Conservation (phyloP, 2,113 vertebrate species). For the Crypturellus undulatus region DNA sequence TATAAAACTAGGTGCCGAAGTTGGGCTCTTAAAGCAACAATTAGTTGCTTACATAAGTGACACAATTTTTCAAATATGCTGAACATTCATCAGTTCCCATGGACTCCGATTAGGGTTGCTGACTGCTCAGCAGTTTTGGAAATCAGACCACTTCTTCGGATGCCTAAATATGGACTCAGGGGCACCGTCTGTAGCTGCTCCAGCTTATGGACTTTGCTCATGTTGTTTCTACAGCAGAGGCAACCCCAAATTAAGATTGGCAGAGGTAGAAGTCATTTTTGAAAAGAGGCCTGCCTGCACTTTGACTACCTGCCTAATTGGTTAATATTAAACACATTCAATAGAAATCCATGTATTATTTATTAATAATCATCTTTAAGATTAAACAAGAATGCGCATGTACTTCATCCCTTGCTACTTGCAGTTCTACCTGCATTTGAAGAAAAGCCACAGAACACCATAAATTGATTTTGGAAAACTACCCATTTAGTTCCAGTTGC, state of each 20-base stretch:
- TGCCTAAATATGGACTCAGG: slow-evolving; percentile 8
- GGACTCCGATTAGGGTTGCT: slow-evolving; percentile 39
- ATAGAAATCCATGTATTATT: neutral
- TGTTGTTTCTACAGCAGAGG: neutral
- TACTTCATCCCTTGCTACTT: neutral
- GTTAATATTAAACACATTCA: neutral
- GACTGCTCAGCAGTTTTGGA: slow-evolving; percentile 43
- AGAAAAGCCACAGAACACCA: neutral
- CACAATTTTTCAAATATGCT: slow-evolving; percentile 41
- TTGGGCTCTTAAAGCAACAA: neutral
- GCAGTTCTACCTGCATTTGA: neutral
- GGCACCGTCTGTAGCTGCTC: neutral
- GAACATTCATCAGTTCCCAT: slow-evolving; percentile 34
- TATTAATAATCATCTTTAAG: neutral
- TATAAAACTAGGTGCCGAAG: neutral
- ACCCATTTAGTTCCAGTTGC: neutral
- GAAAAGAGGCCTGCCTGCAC: neutral
- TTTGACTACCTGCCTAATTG: neutral
- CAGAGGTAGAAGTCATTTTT: neutral
- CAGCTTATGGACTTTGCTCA: neutral
- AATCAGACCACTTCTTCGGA: slow-evolving; percentile 41
- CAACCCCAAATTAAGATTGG: neutral
- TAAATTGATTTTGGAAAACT: neutral
- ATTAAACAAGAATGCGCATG: neutral
- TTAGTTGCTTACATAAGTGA: slow-evolving; percentile 56